Percentiles rank a stretch among this genome's conserved stretches.
These are phyloP conservation scores for Folsomia candida DNA, from an alignment of 2,888 invertebrate genomes.

Conservation along the genomic window DNA sequence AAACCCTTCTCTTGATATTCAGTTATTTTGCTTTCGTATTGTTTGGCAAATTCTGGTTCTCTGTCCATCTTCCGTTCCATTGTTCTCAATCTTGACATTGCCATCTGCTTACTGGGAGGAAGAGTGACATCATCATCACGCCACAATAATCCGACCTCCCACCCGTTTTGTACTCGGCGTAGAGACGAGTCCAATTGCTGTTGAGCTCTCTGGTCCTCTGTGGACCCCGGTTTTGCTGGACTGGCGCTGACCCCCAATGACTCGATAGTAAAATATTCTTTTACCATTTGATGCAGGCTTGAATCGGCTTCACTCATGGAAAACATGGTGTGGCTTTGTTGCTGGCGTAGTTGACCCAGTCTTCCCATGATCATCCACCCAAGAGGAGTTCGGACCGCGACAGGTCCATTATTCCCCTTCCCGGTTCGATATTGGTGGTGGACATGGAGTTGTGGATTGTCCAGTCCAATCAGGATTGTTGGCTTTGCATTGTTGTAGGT, in stretches of 20 bases:
- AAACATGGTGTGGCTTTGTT: too few species aligned
- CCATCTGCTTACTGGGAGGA: conserved; percentile 17
- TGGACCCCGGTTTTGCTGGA: background rate
- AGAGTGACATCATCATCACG: conserved; percentile 5
- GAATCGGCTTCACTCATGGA: too few species aligned
- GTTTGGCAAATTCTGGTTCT: conserved; percentile 9
- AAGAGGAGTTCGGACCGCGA: conserved; percentile 4
- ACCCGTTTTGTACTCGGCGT: conserved; percentile 4
- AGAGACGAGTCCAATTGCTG: background rate
- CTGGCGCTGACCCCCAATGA: conserved; percentile 2
- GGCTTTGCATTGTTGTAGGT: background rate
- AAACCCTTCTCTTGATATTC: conserved; percentile 20
- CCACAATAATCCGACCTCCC: conserved; percentile 30
- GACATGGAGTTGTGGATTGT: conserved; percentile 16
- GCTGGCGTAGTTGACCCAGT: too few species aligned
- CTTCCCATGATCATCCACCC: conserved; percentile 28
- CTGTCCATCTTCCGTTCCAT: conserved; percentile 29
- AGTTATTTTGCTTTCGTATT: conserved; percentile 17
- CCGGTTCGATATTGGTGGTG: conserved; percentile 3
- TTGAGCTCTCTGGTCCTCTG: conserved; percentile 13
- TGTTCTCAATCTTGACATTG: conserved; percentile 10
- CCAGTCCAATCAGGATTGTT: conserved; percentile 24
- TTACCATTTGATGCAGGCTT: too few species aligned
- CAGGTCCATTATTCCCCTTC: conserved; percentile 15
- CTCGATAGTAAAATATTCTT: too few species aligned